A percentile compares a stretch with the other conserved stretches of the same genome.
Evolutionary conservation across 92 coral and sea anemone species (phyloP).

Genomic region (Heteractis magnifica): DNA sequence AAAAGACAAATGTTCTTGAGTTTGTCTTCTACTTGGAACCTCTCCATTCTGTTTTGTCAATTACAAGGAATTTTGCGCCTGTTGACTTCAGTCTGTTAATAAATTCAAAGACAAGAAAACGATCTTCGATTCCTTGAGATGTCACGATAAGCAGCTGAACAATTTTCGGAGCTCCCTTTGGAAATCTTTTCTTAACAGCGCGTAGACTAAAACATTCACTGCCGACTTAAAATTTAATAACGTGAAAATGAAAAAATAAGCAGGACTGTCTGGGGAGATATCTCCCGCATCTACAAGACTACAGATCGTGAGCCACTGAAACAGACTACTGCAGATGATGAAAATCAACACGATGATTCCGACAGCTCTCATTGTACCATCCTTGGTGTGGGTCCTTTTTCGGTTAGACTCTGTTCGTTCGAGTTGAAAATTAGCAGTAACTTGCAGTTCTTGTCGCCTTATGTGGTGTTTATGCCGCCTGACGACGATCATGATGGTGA

Average conservation of each 20-base stretch:
- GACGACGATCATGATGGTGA: conserved; percentile 10
- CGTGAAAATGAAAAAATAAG: conserved; percentile 6
- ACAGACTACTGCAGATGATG: conserved; percentile 14
- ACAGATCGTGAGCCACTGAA: conserved; percentile 17
- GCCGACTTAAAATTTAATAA: conserved; percentile 29
- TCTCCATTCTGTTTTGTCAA: too few species aligned
- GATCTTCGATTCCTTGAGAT: background rate
- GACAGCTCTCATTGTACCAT: conserved; percentile 34
- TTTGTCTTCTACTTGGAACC: too few species aligned
- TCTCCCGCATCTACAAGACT: background rate
- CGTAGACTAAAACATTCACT: conserved; percentile 32
- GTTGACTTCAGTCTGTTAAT: too few species aligned
- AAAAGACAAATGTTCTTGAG: too few species aligned
- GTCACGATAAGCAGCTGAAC: background rate
- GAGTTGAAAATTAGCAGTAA: conserved; percentile 11
- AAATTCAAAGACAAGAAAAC: too few species aligned
- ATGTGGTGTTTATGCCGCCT: conserved; percentile 13
- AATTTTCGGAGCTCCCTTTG: conserved; percentile 12
- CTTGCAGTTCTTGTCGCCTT: conserved; percentile 14
- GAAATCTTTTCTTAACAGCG: conserved; percentile 26
- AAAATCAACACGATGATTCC: conserved; percentile 27
- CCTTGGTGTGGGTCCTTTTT: background rate
- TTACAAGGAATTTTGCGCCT: too few species aligned
- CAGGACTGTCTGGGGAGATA: background rate
- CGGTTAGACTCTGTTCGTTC: background rate